phyloP scores from a whole-genome alignment of 2,113 vertebrate species.

The Gymnobelideus leadbeateri region DNA sequence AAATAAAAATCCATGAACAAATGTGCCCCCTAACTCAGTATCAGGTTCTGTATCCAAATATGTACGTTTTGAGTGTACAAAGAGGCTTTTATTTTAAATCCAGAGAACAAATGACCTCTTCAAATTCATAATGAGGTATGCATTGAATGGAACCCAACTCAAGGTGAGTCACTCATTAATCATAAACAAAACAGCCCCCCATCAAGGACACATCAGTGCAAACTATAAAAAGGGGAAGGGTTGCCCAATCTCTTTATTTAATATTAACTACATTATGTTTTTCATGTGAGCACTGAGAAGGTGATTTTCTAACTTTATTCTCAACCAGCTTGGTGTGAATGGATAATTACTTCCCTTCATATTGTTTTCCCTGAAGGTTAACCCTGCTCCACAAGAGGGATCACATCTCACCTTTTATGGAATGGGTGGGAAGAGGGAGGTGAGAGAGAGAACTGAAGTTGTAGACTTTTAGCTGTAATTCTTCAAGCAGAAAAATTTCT shows the following conservation, averaged over 20 bases:
- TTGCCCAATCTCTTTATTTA: conserved; percentile 86
- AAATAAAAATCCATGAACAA: not conserved
- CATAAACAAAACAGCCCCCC: conserved; percentile 85
- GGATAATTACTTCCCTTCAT: conserved; percentile 77
- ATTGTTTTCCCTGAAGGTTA: conserved; percentile 79
- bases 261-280: conserved; percentile 89
- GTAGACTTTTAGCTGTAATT: conserved; percentile 52
- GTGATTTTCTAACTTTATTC: conserved; percentile 81
- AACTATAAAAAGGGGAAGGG: conserved; percentile 83
- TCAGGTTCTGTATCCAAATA: conserved; percentile 43
- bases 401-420: conserved; percentile 75
- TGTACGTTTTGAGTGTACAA: conserved; percentile 63
- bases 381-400: conserved; percentile 81
- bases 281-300: conserved; percentile 85
- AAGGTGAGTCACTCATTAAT: conserved; percentile 89
- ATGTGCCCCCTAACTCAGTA: not conserved
- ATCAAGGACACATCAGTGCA: conserved; percentile 82
- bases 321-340: conserved; percentile 74
- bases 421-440: not conserved
- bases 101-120: conserved; percentile 82
- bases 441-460: not conserved
- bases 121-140: conserved; percentile 89
- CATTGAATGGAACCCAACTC: conserved; percentile 88
- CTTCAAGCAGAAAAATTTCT: conserved; percentile 68
- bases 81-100: conserved; percentile 82